Conservation (phyloP, 2,888 invertebrate species). For the Ornithoptera alexandrae region DNA sequence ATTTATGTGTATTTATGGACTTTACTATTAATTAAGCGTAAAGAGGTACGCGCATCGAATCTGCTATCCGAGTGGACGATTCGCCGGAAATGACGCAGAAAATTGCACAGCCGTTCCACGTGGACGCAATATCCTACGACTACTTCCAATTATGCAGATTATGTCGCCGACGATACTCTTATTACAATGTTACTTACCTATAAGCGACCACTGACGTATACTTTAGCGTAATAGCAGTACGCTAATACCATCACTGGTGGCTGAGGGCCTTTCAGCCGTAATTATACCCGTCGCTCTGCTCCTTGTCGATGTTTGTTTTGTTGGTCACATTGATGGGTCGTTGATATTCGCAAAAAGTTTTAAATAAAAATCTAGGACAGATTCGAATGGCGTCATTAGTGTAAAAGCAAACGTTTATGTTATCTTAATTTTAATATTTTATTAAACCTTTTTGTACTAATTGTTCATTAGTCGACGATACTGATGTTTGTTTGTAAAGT, state of each 20-base stretch:
- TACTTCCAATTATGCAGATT: constrained; percentile 79
- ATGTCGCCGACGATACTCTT: constrained; percentile 63
- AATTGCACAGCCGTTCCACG: constrained; percentile 73
- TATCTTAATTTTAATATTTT: background rate
- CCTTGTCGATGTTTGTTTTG: constrained; percentile 19
- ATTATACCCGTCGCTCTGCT: constrained; percentile 20
- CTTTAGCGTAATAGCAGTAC: constrained; percentile 23
- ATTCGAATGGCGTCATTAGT: constrained; percentile 19
- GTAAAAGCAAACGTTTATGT: background rate
- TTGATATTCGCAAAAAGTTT: constrained; percentile 20
- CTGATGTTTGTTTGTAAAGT: background rate
- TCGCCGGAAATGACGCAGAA: constrained; percentile 77
- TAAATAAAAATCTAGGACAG: constrained; percentile 19
- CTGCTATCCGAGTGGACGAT: constrained; percentile 61
- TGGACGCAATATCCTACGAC: constrained; percentile 77
- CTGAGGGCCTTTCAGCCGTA: constrained; percentile 17
- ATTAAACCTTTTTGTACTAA: background rate
- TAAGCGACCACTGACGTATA: constrained; percentile 22
- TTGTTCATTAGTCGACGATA: background rate
- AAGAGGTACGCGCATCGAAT: constrained; percentile 54
- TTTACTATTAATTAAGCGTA: constrained; percentile 61
- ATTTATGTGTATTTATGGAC: constrained; percentile 34
- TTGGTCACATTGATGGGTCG: constrained; percentile 16
- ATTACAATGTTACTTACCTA: constrained; percentile 49
- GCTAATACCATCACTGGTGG: constrained; percentile 20